A percentile compares a stretch with the other conserved stretches of the same genome.
Evolutionary conservation across 2,888 invertebrate genomes (phyloP).

Genomic region (Girardia tigrina): DNA sequence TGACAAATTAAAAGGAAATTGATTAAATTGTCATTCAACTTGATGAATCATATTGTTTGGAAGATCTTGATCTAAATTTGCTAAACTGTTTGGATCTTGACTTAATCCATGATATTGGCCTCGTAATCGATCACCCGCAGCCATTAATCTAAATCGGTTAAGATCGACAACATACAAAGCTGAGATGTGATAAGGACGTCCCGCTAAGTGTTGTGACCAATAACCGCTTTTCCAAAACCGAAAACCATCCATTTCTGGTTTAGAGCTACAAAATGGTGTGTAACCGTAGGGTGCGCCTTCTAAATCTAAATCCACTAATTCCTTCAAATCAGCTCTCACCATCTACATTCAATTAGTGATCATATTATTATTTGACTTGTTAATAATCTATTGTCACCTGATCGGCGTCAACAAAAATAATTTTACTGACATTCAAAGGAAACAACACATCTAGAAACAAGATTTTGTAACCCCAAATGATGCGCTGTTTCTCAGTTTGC

Average conservation of each 20-base stretch:
- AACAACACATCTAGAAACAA: constrained; percentile 93
- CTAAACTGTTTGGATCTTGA: constrained; percentile 94
- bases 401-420: constrained; percentile 98
- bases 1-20: not conserved
- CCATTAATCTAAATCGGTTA: constrained; percentile 82
- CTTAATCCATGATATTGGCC: constrained; percentile 98
- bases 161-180: constrained; percentile 95
- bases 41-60: constrained; percentile 99
- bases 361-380: not conserved
- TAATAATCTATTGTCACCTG: constrained; percentile 58
- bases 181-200: constrained; percentile 70
- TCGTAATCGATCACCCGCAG: constrained; percentile 86
- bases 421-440: constrained; percentile 89
- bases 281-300: constrained; percentile 89
- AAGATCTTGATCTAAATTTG: constrained; percentile 85
- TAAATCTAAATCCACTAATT: constrained; percentile 75
- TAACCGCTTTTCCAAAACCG: constrained; percentile 98
- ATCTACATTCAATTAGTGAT: constrained; percentile 16
- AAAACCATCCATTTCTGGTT: constrained; percentile 96
- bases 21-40: constrained; percentile 53
- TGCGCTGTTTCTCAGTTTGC: constrained; percentile 92
- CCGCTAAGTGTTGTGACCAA: constrained; percentile 90
- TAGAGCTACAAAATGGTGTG: constrained; percentile 92
- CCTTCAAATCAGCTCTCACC: constrained; percentile 57
- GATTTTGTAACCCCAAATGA: constrained; percentile 99